A percentile compares a stretch with the other conserved stretches of the same genome.
phyloP scores from a whole-genome alignment of 2,797 vertebrate genomes.

The Phaenicophaeus curvirostris region DNA sequence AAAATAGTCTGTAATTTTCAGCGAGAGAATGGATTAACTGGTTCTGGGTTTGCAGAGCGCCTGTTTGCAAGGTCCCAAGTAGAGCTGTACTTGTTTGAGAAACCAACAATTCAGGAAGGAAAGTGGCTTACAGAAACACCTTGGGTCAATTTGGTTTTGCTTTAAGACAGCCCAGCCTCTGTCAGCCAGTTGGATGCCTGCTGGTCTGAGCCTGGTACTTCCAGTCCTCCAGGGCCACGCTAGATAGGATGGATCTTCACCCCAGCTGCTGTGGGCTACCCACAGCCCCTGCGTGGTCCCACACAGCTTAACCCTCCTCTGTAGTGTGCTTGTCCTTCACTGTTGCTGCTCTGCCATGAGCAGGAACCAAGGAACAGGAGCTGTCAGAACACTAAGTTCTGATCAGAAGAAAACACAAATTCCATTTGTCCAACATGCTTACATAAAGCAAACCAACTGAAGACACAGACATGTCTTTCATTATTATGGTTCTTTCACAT shows the following conservation, averaged over 20 bases:
- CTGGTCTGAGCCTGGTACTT: accelerated
- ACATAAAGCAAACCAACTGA: background rate
- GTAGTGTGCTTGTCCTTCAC: background rate
- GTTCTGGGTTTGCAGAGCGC: background rate
- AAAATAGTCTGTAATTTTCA: background rate
- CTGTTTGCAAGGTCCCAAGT: background rate
- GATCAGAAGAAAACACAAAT: background rate
- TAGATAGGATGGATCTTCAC: too few species aligned
- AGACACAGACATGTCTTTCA: accelerated
- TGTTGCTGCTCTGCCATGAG: background rate
- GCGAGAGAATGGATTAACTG: background rate
- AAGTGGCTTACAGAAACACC: background rate
- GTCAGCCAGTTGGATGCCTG: accelerated
- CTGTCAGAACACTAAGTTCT: background rate
- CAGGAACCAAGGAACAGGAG: accelerated
- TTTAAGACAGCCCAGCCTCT: background rate
- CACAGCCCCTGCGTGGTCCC: accelerated
- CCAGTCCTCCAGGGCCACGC: background rate
- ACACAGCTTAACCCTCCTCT: accelerated
- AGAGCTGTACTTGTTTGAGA: background rate
- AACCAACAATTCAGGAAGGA: background rate
- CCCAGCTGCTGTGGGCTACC: background rate
- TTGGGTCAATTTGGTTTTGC: background rate
- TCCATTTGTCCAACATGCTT: accelerated
- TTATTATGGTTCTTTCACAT: background rate